Percentiles rank a stretch among this genome's conserved stretches.
phyloP scores from a whole-genome alignment of 2,113 vertebrate genomes.

The Ursus arctos region DNA sequence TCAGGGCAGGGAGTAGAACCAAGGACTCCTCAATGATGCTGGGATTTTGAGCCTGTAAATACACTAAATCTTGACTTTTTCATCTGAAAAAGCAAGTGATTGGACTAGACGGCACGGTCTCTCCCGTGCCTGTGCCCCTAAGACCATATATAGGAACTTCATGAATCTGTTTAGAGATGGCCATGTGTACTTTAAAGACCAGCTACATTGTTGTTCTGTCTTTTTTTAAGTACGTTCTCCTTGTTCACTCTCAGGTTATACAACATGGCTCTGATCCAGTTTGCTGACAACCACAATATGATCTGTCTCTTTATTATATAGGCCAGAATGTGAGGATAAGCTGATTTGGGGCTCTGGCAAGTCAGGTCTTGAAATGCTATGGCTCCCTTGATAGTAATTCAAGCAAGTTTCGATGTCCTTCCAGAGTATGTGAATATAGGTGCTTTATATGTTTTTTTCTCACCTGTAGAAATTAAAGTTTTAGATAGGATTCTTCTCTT shows the following conservation, averaged over 20 bases:
- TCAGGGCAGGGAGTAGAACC: background rate
- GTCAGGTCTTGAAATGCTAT: background rate
- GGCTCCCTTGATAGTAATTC: background rate
- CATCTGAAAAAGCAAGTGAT: background rate
- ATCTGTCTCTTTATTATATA: conserved; percentile 34
- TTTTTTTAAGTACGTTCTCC: background rate
- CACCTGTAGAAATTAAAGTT: conserved; percentile 37
- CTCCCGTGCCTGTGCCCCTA: background rate
- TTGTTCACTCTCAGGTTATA: background rate
- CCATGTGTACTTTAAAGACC: background rate
- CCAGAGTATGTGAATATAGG: background rate
- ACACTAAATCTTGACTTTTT: background rate
- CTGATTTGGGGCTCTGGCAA: conserved; percentile 6
- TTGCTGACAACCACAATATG: conserved; percentile 7
- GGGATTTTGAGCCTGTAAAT: background rate
- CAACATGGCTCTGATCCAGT: background rate
- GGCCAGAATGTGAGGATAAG: conserved; percentile 40
- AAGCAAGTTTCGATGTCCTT: background rate
- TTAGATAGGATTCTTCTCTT: conserved; percentile 27
- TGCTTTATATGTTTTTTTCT: background rate
- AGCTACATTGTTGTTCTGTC: background rate
- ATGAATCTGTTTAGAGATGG: fast-evolving
- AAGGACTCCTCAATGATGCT: background rate
- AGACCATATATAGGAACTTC: background rate
- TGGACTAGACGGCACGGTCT: background rate